These are phyloP conservation scores for Ochotona princeps DNA, from an alignment of 2,113 vertebrate genomes.

Conservation along the genomic window DNA sequence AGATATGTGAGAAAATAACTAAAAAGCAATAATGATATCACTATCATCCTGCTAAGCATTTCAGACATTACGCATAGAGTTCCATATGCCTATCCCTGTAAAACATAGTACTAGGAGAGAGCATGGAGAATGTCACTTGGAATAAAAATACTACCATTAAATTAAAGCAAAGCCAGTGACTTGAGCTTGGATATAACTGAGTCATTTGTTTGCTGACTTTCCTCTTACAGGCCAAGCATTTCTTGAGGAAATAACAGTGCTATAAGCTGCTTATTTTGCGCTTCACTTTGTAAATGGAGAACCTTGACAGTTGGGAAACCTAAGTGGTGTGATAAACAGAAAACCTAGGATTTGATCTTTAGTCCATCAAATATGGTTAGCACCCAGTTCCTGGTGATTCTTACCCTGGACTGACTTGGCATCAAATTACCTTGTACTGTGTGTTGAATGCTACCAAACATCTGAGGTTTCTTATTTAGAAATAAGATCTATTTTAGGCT, in stretches of 20 bases:
- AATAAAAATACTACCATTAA: background rate
- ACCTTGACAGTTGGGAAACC: background rate
- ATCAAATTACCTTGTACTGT: background rate
- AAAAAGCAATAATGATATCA: conserved; percentile 10
- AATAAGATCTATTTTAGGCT: background rate
- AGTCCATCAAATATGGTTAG: background rate
- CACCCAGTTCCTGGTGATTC: background rate
- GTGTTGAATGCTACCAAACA: background rate
- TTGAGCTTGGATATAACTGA: background rate
- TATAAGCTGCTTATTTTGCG: background rate
- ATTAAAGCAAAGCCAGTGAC: background rate
- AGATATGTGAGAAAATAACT: conserved; percentile 22
- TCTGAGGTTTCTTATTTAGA: background rate
- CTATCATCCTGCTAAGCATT: background rate
- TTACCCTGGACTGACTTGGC: background rate
- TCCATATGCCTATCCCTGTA: background rate
- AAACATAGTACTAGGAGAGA: background rate
- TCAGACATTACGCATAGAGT: background rate
- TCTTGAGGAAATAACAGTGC: background rate
- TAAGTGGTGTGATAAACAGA: background rate
- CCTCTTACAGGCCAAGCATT: background rate
- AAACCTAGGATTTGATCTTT: background rate
- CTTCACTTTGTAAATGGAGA: background rate
- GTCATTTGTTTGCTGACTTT: background rate
- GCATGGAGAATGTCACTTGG: background rate